A percentile compares a stretch with the other conserved stretches of the same genome.
These are phyloP conservation scores for Agrilus planipennis DNA, from an alignment of 1,140 invertebrate species.

Conservation along the genomic window DNA sequence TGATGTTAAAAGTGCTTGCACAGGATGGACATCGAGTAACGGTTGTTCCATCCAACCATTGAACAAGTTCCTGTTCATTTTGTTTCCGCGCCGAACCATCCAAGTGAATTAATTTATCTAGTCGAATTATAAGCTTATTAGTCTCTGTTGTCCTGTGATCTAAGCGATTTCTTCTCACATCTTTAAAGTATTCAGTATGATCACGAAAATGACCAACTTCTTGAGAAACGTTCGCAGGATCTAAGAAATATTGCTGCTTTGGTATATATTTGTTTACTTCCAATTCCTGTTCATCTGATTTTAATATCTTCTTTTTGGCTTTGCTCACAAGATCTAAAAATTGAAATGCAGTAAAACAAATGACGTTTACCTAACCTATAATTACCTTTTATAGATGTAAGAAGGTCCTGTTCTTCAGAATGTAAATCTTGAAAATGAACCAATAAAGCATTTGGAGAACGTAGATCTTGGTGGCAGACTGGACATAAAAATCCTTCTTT, in stretches of 20 bases:
- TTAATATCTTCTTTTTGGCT: constrained; percentile 79
- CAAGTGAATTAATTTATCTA: constrained; percentile 85
- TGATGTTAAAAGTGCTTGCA: constrained; percentile 75
- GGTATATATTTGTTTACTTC: constrained; percentile 41
- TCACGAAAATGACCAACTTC: constrained; percentile 50
- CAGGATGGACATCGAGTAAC: constrained; percentile 87
- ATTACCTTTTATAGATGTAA: constrained; percentile 82
- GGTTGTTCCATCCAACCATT: constrained; percentile 85
- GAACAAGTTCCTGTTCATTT: constrained; percentile 64
- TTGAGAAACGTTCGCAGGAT: constrained; percentile 43
- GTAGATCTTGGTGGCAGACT: constrained; percentile 80
- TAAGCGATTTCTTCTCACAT: constrained; percentile 46
- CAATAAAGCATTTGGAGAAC: constrained; percentile 67
- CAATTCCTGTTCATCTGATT: constrained; percentile 56
- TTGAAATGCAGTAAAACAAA: too few species aligned
- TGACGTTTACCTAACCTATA: too few species aligned
- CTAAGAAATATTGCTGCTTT: constrained; percentile 20
- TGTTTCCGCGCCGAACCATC: constrained; percentile 77
- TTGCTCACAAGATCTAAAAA: constrained; percentile 72
- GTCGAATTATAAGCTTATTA: constrained; percentile 86
- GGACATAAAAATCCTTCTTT: constrained; percentile 90
- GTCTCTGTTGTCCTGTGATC: constrained; percentile 88
- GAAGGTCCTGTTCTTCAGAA: constrained; percentile 77
- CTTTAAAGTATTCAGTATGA: constrained; percentile 70
- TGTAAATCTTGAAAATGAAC: constrained; percentile 82